Conservation (phyloP, 2,888 invertebrate species). For the Teleogryllus oceanicus region DNA sequence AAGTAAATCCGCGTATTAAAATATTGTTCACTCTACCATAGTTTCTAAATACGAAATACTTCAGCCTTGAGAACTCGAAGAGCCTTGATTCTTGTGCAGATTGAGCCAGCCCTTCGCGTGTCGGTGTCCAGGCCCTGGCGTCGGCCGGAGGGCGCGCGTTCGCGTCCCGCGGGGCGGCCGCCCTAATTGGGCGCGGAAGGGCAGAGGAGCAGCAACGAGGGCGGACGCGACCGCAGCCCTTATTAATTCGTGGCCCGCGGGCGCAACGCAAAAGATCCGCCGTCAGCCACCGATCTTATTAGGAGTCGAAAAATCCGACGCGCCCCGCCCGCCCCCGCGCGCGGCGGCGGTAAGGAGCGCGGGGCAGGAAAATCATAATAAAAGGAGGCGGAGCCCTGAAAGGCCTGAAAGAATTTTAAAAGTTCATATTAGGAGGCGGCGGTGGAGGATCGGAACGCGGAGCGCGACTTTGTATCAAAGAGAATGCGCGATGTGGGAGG, state of each 20-base stretch:
- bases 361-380: slow-evolving; percentile 10
- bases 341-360: neutral
- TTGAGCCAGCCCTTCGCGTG: too few relatives aligned
- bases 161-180: too few relatives aligned
- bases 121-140: too few relatives aligned
- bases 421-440: slow-evolving; percentile 3
- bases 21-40: too few relatives aligned
- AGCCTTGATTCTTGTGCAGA: too few relatives aligned
- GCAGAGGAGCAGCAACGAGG: neutral
- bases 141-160: too few relatives aligned
- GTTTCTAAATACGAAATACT: too few relatives aligned
- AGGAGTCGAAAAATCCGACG: neutral
- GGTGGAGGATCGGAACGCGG: neutral
- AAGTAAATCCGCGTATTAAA: too few relatives aligned
- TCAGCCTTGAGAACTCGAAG: too few relatives aligned
- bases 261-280: neutral
- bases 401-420: neutral
- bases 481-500: slow-evolving; percentile 1
- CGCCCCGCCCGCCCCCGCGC: neutral
- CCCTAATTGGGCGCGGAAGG: neutral
- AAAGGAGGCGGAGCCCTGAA: neutral
- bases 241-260: neutral
- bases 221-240: neutral
- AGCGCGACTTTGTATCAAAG: neutral
- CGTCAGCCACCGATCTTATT: neutral